These are phyloP conservation scores for Cactoblastis cactorum DNA, from an alignment of 2,888 invertebrate genomes.

Conservation along the genomic window DNA sequence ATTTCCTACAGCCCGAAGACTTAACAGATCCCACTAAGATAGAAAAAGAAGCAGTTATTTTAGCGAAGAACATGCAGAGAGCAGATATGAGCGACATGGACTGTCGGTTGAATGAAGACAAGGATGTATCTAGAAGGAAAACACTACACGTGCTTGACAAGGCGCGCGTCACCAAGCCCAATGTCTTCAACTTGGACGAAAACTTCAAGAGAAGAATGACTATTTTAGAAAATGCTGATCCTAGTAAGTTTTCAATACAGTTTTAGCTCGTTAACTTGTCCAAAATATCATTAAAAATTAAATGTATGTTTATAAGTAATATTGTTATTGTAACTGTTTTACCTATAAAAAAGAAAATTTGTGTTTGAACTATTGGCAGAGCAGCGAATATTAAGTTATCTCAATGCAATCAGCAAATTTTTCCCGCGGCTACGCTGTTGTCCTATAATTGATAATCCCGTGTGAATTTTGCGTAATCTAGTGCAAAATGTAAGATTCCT, in stretches of 20 bases:
- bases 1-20: slow-evolving; percentile 1
- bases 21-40: slow-evolving; percentile 88
- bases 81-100: slow-evolving; percentile 90
- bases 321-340: no score
- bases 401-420: no score
- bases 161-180: slow-evolving; percentile 87
- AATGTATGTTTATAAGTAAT: no score
- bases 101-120: slow-evolving; percentile 84
- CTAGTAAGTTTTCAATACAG: slow-evolving; percentile 44
- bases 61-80: slow-evolving; percentile 92
- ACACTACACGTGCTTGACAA: slow-evolving; percentile 94
- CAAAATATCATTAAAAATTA: no score
- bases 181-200: slow-evolving; percentile 93
- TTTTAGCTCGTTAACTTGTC: no score
- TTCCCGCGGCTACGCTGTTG: no score
- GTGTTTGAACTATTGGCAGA: no score
- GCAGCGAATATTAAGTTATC: no score
- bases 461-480: no score
- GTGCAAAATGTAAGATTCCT: no score
- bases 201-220: slow-evolving; percentile 95
- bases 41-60: slow-evolving; percentile 93
- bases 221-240: slow-evolving; percentile 85
- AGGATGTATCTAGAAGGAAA: slow-evolving; percentile 87
- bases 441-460: no score
- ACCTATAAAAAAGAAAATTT: no score